Evolutionary conservation across 2,888 invertebrate genomes (phyloP).

Genomic region (Hecatera dysodea): DNA sequence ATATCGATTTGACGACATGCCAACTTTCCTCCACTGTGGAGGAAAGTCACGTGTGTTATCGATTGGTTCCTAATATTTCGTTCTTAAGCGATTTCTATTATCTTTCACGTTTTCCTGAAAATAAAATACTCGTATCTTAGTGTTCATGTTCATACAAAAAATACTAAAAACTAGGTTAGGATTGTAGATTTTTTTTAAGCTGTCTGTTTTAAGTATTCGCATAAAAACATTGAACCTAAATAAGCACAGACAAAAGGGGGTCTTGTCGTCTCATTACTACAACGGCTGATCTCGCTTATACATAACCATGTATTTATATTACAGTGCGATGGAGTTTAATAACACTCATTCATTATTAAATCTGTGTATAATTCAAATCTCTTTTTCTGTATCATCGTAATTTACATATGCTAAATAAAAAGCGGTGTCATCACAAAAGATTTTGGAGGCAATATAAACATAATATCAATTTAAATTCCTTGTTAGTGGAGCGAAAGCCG

Average conservation of each 20-base stretch:
- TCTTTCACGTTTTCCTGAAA: background rate
- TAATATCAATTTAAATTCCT: slow-evolving; percentile 91
- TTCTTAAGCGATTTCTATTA: too few species aligned
- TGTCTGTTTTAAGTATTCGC: too few species aligned
- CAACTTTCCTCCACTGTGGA: background rate
- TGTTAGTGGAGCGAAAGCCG: slow-evolving; percentile 91
- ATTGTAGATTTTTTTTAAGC: too few species aligned
- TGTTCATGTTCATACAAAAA: background rate
- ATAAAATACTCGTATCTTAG: background rate
- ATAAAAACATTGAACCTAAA: background rate
- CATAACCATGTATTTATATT: slow-evolving; percentile 61
- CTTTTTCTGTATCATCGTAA: slow-evolving; percentile 89
- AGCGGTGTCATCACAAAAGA: slow-evolving; percentile 91
- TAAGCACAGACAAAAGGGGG: background rate
- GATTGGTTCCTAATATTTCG: background rate
- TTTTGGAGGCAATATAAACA: slow-evolving; percentile 91
- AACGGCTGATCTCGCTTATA: slow-evolving; percentile 59
- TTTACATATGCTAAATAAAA: slow-evolving; percentile 91
- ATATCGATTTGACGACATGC: slow-evolving; percentile 35
- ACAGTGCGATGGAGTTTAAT: slow-evolving; percentile 83
- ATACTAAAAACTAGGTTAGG: too few species aligned
- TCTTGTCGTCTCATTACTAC: background rate
- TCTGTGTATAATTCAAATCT: slow-evolving; percentile 89
- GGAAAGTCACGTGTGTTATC: background rate
- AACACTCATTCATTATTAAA: slow-evolving; percentile 85